Evolutionary conservation across 2,888 invertebrate genomes (phyloP), one percentile per base, ranked within the genome.

Genomic region (Zonitis immaculata): DNA sequence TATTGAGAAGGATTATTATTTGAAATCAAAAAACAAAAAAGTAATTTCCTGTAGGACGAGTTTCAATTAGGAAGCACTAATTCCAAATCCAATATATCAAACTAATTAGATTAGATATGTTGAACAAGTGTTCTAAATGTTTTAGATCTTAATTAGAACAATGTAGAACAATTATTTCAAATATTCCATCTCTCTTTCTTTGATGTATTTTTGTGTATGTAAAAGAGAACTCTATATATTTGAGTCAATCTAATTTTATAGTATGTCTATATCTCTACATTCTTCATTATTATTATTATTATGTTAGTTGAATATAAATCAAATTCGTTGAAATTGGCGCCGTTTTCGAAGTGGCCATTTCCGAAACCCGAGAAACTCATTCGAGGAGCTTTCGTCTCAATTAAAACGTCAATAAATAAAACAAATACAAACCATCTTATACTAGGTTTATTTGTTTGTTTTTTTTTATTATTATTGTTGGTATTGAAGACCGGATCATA

Each of bases 101-200:
- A 39, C 11, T 39, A 39, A 39, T 39, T 39, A 39, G 39, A 39
- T 20, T 20, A 20, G 20, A 18, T n/a, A 39, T 20, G 11, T 20
- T 39, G 32, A 32, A 52, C 50, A 53, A 50, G 53, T 20, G 52
- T 53, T 60, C 45, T 27, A 42, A 54, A 54, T 54, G 53, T 54
- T 57, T 45, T 53, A 62, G 57, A 58, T 58, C 51, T 51, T 57
- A 62, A 60, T 62, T 62, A 62, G 59, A 58, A 62, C 61, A 58
- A 62, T 62, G 61, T 11, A 39, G 39, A 62, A 57, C 60, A 58
- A 62, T 62, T 62, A 60, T 58, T 20, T 5, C n/a, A 6, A 18
- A 20, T 35, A 9, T 9, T 14, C 35, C 2, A 8, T 16, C 18
- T 20, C n/a, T 39, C 20, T 18, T 1, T 7, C 26, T 26, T 26